These are phyloP conservation scores for Euphonia xanthogaster DNA, from an alignment of 2,797 vertebrate genomes.

Conservation along the genomic window DNA sequence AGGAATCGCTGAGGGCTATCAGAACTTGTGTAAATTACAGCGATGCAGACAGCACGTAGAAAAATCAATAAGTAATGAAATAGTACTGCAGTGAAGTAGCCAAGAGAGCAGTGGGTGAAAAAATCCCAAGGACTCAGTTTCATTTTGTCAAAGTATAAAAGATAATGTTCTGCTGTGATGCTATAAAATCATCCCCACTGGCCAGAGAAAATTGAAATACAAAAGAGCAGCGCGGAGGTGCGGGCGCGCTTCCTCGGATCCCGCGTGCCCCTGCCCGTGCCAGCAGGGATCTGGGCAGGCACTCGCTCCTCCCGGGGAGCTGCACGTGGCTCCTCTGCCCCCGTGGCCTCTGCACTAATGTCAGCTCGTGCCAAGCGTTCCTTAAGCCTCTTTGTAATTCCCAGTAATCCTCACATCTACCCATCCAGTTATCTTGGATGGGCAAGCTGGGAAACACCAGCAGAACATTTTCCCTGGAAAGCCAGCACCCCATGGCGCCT, in stretches of 20 bases:
- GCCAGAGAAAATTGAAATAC: conserved; percentile 67
- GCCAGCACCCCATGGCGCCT: not conserved
- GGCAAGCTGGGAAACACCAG: not conserved
- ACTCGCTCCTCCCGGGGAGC: not conserved
- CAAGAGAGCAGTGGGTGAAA: conserved; percentile 80
- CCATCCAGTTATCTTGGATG: not conserved
- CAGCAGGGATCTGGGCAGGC: not conserved
- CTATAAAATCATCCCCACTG: conserved; percentile 72
- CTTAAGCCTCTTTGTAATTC: not conserved
- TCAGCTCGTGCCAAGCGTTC: not conserved
- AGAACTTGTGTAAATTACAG: conserved; percentile 84
- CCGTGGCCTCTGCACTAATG: not conserved
- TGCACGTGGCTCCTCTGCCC: not conserved
- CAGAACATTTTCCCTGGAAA: not conserved
- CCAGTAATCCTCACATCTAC: not conserved
- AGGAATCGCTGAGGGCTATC: conserved; percentile 79
- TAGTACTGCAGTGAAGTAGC: conserved; percentile 78
- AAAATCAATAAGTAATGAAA: conserved; percentile 86
- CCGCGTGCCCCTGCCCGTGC: not conserved
- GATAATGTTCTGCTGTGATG: conserved; percentile 77
- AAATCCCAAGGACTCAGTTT: conserved; percentile 80
- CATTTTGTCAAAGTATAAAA: conserved; percentile 81
- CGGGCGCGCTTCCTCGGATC: not conserved
- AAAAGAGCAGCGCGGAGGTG: conserved; percentile 21
- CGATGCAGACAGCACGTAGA: conserved; percentile 75